Base-by-base conservation (phyloP, 2,113 vertebrate species). In the Hippolais icterina region DNA sequence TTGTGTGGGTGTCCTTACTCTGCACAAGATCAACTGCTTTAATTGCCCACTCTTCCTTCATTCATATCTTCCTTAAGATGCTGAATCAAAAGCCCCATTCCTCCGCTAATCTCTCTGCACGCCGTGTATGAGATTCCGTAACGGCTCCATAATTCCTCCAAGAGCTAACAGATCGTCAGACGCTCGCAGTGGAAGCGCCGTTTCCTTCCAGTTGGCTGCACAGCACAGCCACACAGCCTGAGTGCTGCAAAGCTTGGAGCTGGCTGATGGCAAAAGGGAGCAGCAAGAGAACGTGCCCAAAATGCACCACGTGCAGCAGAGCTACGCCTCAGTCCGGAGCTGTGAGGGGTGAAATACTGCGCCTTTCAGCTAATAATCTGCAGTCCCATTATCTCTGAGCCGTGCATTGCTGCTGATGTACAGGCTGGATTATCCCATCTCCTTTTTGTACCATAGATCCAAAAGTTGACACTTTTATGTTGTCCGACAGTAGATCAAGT, bases 381-480 rank as follows among this genome's bases (percentile, higher is more conserved):
- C 81, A 97, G 93, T 97, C 93, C 95, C 93, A 93, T 98, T 98
- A 97, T 95, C 91, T 64, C 46, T 44, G 71, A 97, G 89, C 94
- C 54, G 69, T 97, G 96, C 98, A 95, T 97, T 96, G 98, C 95
- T 96, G 94, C 97, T 96, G 97, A 93, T 5, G 31, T 91, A 69
- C 89, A 94, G 96, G 83, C 68, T 71, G 97, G 92, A 96, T 98
- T 97, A 94, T 94, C 92, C 88, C 89, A 17, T 88, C 93, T 12
- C 2, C 82, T 87, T 97, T 92, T 97, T 83, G 86, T 87, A 39
- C 89, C 49, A 25, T 97, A 95, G 80, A 98, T 98, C 85, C 83
- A 90, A 93, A 92, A 84, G 54, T 90, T 98, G 97, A 98, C 98
- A 97, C 94, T 98, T 98, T 98, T 98, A 98, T 97, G 87, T 96